Evolutionary conservation across 2,113 vertebrate genomes (phyloP).

Genomic region (Scophthalmus maximus): DNA sequence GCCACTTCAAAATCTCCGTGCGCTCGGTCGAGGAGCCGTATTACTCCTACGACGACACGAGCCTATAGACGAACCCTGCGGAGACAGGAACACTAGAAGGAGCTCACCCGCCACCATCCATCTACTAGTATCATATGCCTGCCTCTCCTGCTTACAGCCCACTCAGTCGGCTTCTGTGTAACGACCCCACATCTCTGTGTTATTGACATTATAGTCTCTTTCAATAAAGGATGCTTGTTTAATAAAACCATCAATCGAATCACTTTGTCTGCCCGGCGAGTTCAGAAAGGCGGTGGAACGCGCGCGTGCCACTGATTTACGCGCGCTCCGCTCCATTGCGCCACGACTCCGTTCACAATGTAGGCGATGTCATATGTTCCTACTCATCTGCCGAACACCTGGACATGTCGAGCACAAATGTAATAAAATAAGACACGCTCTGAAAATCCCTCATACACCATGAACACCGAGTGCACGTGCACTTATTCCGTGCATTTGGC

Average conservation of each 20-base stretch:
- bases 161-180: conserved; percentile 42
- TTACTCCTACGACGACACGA: conserved; percentile 81
- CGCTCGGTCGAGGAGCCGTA: conserved; percentile 90
- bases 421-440: neutral
- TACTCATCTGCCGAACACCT: too few species aligned
- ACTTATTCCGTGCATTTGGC: neutral
- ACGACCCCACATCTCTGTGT: conserved; percentile 52
- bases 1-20: conserved; percentile 93
- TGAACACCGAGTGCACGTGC: too few species aligned
- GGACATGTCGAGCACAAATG: neutral
- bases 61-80: conserved; percentile 75
- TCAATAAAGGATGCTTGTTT: conserved; percentile 79
- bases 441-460: neutral
- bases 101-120: conserved; percentile 57
- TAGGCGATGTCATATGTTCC: neutral
- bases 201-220: conserved; percentile 53
- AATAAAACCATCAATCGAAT: conserved; percentile 69
- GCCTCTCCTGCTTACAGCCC: conserved; percentile 25
- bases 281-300: neutral
- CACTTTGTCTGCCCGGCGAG: conserved; percentile 30
- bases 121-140: conserved; percentile 38
- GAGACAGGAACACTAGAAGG: conserved; percentile 13
- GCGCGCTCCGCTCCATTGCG: neutral
- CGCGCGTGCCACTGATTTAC: neutral
- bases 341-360: neutral